Conservation (phyloP, 2,888 invertebrate genomes). For the Geophilus truncorum region DNA sequence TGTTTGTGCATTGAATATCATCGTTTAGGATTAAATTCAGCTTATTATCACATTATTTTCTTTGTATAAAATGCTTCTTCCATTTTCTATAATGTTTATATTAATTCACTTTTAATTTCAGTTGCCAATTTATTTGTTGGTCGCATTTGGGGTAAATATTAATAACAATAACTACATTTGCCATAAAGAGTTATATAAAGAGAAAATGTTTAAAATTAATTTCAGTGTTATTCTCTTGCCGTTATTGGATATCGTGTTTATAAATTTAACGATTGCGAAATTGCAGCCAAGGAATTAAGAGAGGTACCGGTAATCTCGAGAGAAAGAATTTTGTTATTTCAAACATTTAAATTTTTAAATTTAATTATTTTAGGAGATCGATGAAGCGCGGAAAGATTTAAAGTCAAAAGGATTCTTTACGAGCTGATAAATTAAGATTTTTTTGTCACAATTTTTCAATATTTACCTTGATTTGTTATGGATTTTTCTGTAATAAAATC, state of each 20-base stretch:
- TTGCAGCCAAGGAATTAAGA: slow-evolving; percentile 29
- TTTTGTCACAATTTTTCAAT: too few relatives aligned
- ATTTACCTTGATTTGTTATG: too few relatives aligned
- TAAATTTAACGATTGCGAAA: slow-evolving; percentile 32
- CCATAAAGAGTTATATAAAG: not conserved
- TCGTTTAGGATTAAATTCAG: not conserved
- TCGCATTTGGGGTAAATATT: not conserved
- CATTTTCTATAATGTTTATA: not conserved
- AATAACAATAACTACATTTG: not conserved
- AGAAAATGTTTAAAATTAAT: not conserved
- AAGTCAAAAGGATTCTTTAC: slow-evolving; percentile 7
- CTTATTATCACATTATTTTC: not conserved
- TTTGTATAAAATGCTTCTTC: not conserved
- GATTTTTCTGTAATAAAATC: too few relatives aligned
- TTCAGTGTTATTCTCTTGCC: slow-evolving; percentile 31
- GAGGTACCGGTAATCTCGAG: slow-evolving; percentile 6
- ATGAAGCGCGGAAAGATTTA: slow-evolving; percentile 14
- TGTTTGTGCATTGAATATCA: not conserved
- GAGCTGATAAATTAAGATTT: too few relatives aligned
- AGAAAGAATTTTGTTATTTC: not conserved
- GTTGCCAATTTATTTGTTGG: not conserved
- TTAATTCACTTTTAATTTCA: not conserved
- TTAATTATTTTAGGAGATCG: slow-evolving; percentile 23
- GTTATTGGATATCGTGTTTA: slow-evolving; percentile 34
- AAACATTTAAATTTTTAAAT: not conserved